Percentiles rank a stretch among this genome's conserved stretches.
Conservation (phyloP, 1,140 invertebrate genomes). For the Pseudomyrmex gracilis region DNA sequence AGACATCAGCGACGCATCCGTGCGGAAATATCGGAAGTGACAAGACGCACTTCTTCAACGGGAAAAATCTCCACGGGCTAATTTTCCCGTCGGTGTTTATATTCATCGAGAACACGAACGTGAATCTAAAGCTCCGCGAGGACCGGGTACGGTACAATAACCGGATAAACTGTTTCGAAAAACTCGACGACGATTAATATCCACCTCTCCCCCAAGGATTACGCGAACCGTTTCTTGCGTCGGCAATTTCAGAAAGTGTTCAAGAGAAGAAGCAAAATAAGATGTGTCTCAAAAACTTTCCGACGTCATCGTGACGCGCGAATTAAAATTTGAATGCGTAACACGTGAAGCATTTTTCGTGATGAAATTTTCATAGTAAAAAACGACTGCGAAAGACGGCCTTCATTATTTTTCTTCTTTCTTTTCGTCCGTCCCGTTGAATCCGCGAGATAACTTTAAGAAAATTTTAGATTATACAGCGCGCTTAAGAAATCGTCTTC, state of each 20-base stretch:
- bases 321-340: background rate
- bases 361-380: conserved; percentile 1
- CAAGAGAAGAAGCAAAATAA: background rate
- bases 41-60: conserved; percentile 30
- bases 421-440: background rate
- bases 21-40: background rate
- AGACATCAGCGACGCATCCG: conserved; percentile 12
- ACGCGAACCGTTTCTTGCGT: conserved; percentile 2
- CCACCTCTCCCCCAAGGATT: conserved; percentile 28
- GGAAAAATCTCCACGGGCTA: background rate
- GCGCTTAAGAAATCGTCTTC: background rate
- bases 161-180: conserved; percentile 28
- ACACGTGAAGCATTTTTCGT: background rate
- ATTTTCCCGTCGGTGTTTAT: conserved; percentile 5
- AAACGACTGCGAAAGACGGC: background rate
- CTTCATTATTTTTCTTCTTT: background rate
- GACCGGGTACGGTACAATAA: conserved; percentile 39
- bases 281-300: background rate
- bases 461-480: background rate
- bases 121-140: conserved; percentile 34
- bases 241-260: conserved; percentile 31
- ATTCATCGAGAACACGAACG: conserved; percentile 23
- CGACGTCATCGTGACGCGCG: background rate
- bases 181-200: conserved; percentile 59
- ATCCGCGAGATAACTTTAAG: background rate